Evolutionary conservation across 2,113 vertebrate genomes (phyloP), one percentile per base, ranked within the genome.

Genomic region (Zapornia atra): DNA sequence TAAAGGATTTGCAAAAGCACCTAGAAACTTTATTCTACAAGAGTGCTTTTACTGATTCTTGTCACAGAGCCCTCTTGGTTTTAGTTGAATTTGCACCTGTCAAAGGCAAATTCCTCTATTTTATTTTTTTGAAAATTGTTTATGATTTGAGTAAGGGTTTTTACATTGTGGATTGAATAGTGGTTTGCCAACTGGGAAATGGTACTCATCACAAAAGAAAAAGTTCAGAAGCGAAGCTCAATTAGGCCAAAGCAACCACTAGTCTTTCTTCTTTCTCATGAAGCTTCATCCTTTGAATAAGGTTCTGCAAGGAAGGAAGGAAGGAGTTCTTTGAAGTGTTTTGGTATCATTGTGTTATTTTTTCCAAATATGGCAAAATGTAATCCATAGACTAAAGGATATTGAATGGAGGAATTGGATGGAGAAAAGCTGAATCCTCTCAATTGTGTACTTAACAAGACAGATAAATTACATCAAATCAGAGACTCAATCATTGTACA

Each of bases 91-190:
- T 66, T 72, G 33, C 16, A 40, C 19, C 22, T 56, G 51, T 50
- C 11, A 82, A 82, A 48, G 15, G 54, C 44, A 66, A 75, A 87
- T 96, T 95, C 66, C 53, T 64, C 31, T 28, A 48, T 56, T 85
- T 50, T 91, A 64, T 64, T 63, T 85, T 91, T 91, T 76, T 66
- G 10, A 65, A 84, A 53, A 51, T 92, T 73, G n/a, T n/a, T 86
- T 86, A 48, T 86, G 42, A 82, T 89, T 95, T 94, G 68, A 82
- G 56, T 83, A 82, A 86, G 53, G 60, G 34, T 59, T 86, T 94
- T 48, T 90, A 42, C 83, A 82, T 72, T 72, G 87, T 66, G 53
- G 64, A 70, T 31, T 50, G 26, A 12, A 25, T 81, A 78, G 82
- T 91, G 63, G 25, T 42, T 82, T 82, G 65, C 81, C 87, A 95